Percentiles rank a stretch among this genome's conserved stretches.
These are phyloP conservation scores for Acromyrmex charruanus DNA, from an alignment of 1,140 invertebrate species.

Conservation along the genomic window DNA sequence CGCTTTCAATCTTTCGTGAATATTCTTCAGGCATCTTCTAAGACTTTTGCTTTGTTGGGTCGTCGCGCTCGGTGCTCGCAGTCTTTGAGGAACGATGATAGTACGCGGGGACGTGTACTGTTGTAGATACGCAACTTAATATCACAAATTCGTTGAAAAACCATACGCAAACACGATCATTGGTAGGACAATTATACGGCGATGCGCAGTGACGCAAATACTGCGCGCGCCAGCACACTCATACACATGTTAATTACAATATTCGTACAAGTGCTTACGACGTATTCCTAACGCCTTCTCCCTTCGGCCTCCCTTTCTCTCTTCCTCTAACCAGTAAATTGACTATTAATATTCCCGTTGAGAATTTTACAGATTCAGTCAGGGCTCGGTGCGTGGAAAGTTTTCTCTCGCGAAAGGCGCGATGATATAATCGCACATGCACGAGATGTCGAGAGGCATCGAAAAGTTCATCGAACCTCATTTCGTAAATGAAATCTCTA, in stretches of 20 bases:
- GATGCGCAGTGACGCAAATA: constrained; percentile 62
- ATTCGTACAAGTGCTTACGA: constrained; percentile 77
- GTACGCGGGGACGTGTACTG: constrained; percentile 15
- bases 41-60: neutral
- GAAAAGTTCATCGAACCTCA: neutral
- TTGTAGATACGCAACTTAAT: constrained; percentile 77
- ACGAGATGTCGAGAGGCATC: constrained; percentile 6
- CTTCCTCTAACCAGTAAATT: constrained; percentile 83
- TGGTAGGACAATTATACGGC: constrained; percentile 83
- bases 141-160: constrained; percentile 84
- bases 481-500: neutral
- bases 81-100: constrained; percentile 24
- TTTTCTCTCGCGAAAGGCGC: constrained; percentile 16
- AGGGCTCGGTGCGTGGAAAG: constrained; percentile 68
- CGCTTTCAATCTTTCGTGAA: neutral
- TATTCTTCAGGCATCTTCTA: neutral
- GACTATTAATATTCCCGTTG: constrained; percentile 85
- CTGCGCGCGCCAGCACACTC: constrained; percentile 65
- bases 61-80: constrained; percentile 48
- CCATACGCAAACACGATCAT: constrained; percentile 80
- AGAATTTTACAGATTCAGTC: constrained; percentile 85
- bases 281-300: constrained; percentile 68
- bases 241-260: constrained; percentile 75
- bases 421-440: constrained; percentile 7
- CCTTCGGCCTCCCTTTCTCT: neutral